Conservation (phyloP, 2,797 vertebrate genomes). For the Carduelis carduelis region DNA sequence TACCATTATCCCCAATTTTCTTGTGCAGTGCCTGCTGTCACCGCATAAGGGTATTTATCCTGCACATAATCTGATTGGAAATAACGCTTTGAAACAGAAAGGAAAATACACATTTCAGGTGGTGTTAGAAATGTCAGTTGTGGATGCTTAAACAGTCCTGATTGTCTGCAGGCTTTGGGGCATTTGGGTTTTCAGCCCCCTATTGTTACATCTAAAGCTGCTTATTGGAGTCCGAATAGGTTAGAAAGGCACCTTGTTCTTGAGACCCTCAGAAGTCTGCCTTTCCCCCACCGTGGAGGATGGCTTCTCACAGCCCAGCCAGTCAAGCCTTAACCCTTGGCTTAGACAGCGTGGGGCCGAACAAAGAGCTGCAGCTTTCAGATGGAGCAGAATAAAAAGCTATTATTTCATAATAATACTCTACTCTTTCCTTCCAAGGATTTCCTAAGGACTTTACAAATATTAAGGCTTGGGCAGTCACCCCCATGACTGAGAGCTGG, state of each 20-base stretch:
- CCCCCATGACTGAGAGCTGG: background rate
- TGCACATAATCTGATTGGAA: constrained; percentile 62
- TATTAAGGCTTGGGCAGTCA: constrained; percentile 13
- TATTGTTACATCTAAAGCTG: constrained; percentile 63
- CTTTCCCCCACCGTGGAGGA: background rate
- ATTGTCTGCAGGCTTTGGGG: constrained; percentile 55
- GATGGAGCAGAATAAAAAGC: constrained; percentile 34
- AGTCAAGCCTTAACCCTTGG: constrained; percentile 46
- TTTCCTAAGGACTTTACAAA: constrained; percentile 48
- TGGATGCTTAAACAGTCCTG: constrained; percentile 35
- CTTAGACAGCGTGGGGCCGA: background rate
- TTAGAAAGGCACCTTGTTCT: constrained; percentile 55
- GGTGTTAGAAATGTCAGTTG: constrained; percentile 55
- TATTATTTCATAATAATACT: constrained; percentile 51
- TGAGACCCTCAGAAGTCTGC: constrained; percentile 23
- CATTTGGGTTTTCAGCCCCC: constrained; percentile 54
- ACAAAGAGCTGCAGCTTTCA: constrained; percentile 39
- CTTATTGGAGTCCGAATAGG: constrained; percentile 35
- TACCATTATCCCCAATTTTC: constrained; percentile 67
- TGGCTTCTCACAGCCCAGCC: constrained; percentile 17
- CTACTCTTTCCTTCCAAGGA: constrained; percentile 17
- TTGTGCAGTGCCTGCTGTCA: constrained; percentile 63
- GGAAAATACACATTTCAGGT: constrained; percentile 52
- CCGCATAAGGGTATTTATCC: constrained; percentile 51
- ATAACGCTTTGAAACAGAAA: constrained; percentile 61